phyloP scores from a whole-genome alignment of 2,113 vertebrate genomes.

The Siniperca knerii region DNA sequence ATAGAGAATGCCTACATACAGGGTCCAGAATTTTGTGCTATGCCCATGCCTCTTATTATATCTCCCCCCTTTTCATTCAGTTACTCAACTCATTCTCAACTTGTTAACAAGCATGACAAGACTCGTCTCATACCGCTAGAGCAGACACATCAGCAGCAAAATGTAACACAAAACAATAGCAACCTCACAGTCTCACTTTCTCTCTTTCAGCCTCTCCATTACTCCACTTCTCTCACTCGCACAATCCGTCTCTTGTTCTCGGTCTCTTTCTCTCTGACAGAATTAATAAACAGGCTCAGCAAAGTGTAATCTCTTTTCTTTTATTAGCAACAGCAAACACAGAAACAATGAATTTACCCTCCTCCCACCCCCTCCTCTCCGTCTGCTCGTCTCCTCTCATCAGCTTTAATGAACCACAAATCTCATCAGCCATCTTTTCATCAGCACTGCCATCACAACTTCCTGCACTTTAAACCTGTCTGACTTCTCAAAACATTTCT shows the following conservation, averaged over 20 bases:
- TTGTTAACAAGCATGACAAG: conserved; percentile 50
- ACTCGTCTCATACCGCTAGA: conserved; percentile 33
- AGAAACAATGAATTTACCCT: conserved; percentile 73
- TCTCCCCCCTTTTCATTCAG: not conserved
- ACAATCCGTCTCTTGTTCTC: conserved; percentile 47
- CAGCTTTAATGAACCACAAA: conserved; percentile 79
- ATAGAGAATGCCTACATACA: no score
- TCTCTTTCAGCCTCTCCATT: conserved; percentile 43
- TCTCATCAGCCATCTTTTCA: conserved; percentile 77
- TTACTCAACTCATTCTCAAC: conserved; percentile 51
- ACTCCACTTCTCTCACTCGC: conserved; percentile 32
- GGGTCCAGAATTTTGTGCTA: no score
- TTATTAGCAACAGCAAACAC: conserved; percentile 80
- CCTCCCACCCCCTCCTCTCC: conserved; percentile 37
- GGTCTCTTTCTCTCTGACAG: conserved; percentile 46
- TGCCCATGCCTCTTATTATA: not conserved
- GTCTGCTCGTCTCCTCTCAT: conserved; percentile 65
- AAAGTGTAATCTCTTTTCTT: conserved; percentile 75
- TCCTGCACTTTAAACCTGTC: conserved; percentile 57
- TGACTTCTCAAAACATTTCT: conserved; percentile 15
- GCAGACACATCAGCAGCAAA: conserved; percentile 46
- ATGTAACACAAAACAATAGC: conserved; percentile 50
- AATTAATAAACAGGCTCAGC: conserved; percentile 67
- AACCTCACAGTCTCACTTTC: conserved; percentile 52
- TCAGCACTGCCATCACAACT: conserved; percentile 61